phyloP scores from a whole-genome alignment of 1,140 invertebrate species.

The Caenorhabditis inopinata region DNA sequence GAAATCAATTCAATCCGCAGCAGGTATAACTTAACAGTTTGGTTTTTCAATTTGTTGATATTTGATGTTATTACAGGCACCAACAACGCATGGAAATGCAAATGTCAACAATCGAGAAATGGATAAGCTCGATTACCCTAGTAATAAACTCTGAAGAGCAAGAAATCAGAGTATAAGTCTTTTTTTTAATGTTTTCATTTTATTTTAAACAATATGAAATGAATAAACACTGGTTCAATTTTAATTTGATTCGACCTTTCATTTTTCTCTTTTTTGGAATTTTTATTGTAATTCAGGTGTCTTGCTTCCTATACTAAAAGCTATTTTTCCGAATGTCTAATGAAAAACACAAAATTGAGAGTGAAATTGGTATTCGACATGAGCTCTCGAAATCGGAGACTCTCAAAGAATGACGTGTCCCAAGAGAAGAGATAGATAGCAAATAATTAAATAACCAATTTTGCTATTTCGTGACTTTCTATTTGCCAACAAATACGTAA shows the following conservation, averaged over 20 bases:
- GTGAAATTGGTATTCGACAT: too few species aligned
- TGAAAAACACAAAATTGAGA: too few species aligned
- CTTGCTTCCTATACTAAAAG: too few species aligned
- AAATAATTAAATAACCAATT: neutral
- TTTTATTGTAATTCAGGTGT: too few species aligned
- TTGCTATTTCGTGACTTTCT: conserved; percentile 14
- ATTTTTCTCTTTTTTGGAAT: neutral
- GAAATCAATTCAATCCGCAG: conserved; percentile 3
- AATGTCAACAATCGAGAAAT: conserved; percentile 3
- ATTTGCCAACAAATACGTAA: conserved; percentile 16
- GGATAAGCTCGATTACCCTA: conserved; percentile 10
- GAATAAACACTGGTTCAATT: conserved; percentile 17
- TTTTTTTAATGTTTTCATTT: neutral
- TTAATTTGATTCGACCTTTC: too few species aligned
- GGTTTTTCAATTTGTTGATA: neutral
- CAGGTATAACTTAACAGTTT: neutral
- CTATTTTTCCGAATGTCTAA: too few species aligned
- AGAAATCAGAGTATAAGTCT: neutral
- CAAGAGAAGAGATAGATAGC: neutral
- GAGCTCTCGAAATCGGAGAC: neutral
- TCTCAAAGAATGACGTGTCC: neutral
- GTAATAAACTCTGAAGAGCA: neutral
- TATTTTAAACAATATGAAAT: neutral
- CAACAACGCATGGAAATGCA: neutral
- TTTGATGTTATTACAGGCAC: neutral